Evolutionary conservation across 2,113 vertebrate genomes (phyloP).

Genomic region (Nothoprocta perdicaria): DNA sequence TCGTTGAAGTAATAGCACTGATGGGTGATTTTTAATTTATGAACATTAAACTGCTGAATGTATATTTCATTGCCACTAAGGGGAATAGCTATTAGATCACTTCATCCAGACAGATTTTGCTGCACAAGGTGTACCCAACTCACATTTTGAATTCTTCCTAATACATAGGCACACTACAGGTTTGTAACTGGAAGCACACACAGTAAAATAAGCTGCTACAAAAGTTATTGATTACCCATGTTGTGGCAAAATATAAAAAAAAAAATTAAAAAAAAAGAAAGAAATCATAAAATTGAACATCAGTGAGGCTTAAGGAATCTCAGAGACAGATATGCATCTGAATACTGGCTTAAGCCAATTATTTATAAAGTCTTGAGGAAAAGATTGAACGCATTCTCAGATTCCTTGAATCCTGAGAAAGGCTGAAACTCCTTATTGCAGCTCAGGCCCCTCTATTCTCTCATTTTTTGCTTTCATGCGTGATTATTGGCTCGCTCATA

Average conservation of each 20-base stretch:
- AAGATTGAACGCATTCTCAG: not conserved
- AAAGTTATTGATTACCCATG: not conserved
- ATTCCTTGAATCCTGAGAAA: not conserved
- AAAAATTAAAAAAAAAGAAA: not conserved
- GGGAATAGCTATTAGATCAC: not conserved
- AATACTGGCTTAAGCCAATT: not conserved
- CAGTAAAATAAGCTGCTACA: not conserved
- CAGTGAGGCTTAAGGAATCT: not conserved
- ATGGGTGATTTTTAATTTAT: not conserved
- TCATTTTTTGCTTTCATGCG: not conserved
- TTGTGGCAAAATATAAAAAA: not conserved
- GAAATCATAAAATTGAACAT: not conserved
- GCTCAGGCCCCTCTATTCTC: not conserved
- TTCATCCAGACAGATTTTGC: not conserved
- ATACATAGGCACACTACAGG: not conserved
- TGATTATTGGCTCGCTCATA: not conserved
- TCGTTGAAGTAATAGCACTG: not conserved
- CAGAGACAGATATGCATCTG: not conserved
- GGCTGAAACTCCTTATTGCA: not conserved
- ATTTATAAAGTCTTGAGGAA: rapidly evolving
- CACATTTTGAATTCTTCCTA: not conserved
- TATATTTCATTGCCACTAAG: not conserved
- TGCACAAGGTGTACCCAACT: not conserved
- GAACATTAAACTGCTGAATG: not conserved
- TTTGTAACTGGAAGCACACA: not conserved